These are phyloP conservation scores for Eristalis tenax DNA, from an alignment of 2,888 invertebrate genomes.

Conservation along the genomic window DNA sequence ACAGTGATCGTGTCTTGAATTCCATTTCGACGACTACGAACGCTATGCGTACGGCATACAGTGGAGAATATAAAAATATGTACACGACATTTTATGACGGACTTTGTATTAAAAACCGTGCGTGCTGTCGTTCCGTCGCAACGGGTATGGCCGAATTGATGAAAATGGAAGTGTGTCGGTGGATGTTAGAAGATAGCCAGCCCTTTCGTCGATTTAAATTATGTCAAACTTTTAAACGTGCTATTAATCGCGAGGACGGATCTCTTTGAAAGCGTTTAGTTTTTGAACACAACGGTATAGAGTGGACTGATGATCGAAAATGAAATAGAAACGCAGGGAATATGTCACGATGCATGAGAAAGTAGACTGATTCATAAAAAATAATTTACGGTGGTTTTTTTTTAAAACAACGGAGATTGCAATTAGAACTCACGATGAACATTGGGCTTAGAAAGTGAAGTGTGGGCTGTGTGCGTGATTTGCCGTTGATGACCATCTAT, in stretches of 20 bases:
- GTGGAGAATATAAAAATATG: slow-evolving; percentile 18
- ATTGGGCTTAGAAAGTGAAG: too few species aligned
- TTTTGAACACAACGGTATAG: not conserved
- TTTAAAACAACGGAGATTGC: not conserved
- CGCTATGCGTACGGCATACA: slow-evolving; percentile 9
- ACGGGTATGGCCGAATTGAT: not conserved
- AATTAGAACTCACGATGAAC: not conserved
- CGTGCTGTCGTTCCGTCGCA: not conserved
- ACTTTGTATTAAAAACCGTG: slow-evolving; percentile 1
- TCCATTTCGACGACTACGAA: not conserved
- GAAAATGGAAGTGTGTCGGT: not conserved
- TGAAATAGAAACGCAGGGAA: not conserved
- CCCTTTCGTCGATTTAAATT: not conserved
- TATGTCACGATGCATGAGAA: not conserved
- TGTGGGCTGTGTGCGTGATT: too few species aligned
- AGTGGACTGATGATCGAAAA: not conserved
- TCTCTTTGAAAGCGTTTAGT: not conserved
- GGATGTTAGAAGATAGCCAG: not conserved
- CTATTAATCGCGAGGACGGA: not conserved
- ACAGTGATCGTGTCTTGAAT: slow-evolving; percentile 23
- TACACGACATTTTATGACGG: slow-evolving; percentile 13
- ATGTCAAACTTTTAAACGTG: not conserved
- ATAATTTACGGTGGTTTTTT: not conserved
- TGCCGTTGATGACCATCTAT: too few species aligned
- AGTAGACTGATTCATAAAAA: not conserved